Evolutionary conservation across 2,888 invertebrate species (phyloP).

Genomic region (Philereme transversata): DNA sequence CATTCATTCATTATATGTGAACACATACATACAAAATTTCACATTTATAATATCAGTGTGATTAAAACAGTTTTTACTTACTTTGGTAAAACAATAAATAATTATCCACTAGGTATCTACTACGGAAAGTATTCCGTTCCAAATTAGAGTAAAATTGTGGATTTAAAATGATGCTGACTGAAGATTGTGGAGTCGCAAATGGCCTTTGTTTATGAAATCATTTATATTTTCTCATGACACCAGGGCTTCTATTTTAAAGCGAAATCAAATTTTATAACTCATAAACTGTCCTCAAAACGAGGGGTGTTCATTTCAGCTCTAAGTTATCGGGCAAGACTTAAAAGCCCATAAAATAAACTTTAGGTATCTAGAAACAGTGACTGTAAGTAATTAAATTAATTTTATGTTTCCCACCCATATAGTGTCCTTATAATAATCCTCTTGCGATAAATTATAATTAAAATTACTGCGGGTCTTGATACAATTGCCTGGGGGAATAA

Average conservation of each 20-base stretch:
- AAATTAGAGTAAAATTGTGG: too few species aligned
- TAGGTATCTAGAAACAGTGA: conserved; percentile 20
- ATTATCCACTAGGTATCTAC: too few species aligned
- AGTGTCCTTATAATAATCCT: conserved; percentile 19
- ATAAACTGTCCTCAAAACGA: conserved; percentile 10
- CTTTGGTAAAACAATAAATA: too few species aligned
- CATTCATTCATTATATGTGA: too few species aligned
- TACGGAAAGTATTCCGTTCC: too few species aligned
- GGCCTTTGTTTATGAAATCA: background rate
- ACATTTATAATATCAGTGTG: too few species aligned
- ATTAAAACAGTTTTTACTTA: too few species aligned
- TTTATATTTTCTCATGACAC: background rate
- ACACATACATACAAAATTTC: too few species aligned
- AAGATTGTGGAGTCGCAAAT: too few species aligned
- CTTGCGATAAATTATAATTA: conserved; percentile 18
- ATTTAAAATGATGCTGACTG: too few species aligned
- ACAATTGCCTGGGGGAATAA: background rate
- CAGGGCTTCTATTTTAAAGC: conserved; percentile 1
- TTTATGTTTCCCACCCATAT: conserved; percentile 37
- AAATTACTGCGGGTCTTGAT: background rate
- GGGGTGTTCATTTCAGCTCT: conserved; percentile 1
- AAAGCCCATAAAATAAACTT: conserved; percentile 14
- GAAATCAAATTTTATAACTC: conserved; percentile 12
- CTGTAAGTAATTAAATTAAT: conserved; percentile 20
- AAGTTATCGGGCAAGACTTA: conserved; percentile 6